A percentile compares a stretch with the other conserved stretches of the same genome.
Conservation (phyloP, 2,888 invertebrate species). For the Maniola hyperantus region DNA sequence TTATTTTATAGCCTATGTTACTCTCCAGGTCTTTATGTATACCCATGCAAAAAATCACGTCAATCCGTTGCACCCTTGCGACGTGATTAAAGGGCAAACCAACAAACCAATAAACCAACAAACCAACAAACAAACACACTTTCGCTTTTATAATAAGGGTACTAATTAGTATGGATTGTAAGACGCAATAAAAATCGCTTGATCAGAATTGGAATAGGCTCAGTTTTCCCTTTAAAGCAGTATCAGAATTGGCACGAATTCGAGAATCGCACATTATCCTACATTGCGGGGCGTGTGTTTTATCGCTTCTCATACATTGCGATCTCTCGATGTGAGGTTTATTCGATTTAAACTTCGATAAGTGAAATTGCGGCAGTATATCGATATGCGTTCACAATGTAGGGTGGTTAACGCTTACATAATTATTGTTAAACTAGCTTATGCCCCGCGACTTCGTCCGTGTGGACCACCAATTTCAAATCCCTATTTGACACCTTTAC, state of each 20-base stretch:
- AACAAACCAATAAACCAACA: no score
- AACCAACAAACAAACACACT: no score
- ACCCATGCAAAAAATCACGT: no score
- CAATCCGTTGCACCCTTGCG: no score
- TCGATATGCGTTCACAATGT: conserved; percentile 1
- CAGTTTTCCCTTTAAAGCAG: conserved; percentile 21
- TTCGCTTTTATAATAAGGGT: no score
- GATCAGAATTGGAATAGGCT: conserved; percentile 10
- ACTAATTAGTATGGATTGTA: no score
- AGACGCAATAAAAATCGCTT: conserved; percentile 15
- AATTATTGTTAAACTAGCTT: not conserved
- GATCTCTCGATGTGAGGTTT: conserved; percentile 32
- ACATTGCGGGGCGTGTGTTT: conserved; percentile 37
- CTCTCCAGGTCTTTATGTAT: no score
- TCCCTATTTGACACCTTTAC: no score
- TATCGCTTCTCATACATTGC: conserved; percentile 37
- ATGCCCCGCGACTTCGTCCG: no score
- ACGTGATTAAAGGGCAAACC: no score
- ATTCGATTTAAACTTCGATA: conserved; percentile 31
- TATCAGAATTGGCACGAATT: conserved; percentile 37
- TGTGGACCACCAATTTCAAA: no score
- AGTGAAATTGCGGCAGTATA: conserved; percentile 21
- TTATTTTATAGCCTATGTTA: no score
- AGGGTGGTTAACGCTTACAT: conserved; percentile 1
- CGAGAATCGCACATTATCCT: conserved; percentile 37